Conservation (phyloP, 37 sponge, comb jelly and placozoan genomes). For the Hexactinellida sp. region DNA sequence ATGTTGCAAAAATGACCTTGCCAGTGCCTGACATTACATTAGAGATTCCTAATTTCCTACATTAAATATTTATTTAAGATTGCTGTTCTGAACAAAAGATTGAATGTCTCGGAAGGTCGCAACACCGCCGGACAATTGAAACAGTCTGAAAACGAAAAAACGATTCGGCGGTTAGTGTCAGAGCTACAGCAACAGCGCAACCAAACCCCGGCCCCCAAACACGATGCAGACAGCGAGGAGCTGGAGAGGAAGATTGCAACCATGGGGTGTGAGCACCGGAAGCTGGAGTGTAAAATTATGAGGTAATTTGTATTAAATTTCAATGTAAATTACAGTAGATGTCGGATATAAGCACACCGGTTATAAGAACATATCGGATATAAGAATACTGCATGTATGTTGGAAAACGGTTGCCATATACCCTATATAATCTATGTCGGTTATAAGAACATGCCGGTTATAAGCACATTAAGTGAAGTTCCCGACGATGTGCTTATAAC, state of each 20-base stretch:
- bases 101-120: not conserved
- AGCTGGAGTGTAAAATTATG: not conserved
- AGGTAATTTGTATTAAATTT: not conserved
- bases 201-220: not conserved
- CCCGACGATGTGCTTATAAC: too few relatives aligned
- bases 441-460: too few relatives aligned
- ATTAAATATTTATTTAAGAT: too few relatives aligned
- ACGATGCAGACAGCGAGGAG: not conserved
- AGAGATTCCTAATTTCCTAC: too few relatives aligned
- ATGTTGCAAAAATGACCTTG: too few relatives aligned
- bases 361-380: too few relatives aligned
- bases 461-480: too few relatives aligned
- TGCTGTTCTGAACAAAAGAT: not conserved
- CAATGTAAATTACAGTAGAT: not conserved
- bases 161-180: not conserved
- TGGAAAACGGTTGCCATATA: too few relatives aligned
- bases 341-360: too few relatives aligned
- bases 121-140: not conserved
- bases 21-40: too few relatives aligned
- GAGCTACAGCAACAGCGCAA: conserved; percentile 6
- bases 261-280: not conserved
- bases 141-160: not conserved
- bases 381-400: too few relatives aligned
- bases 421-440: too few relatives aligned
- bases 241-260: not conserved